Percentiles rank a stretch among this genome's conserved stretches.
phyloP scores from a whole-genome alignment of 2,113 vertebrate species.

The Stegostoma tigrinum region DNA sequence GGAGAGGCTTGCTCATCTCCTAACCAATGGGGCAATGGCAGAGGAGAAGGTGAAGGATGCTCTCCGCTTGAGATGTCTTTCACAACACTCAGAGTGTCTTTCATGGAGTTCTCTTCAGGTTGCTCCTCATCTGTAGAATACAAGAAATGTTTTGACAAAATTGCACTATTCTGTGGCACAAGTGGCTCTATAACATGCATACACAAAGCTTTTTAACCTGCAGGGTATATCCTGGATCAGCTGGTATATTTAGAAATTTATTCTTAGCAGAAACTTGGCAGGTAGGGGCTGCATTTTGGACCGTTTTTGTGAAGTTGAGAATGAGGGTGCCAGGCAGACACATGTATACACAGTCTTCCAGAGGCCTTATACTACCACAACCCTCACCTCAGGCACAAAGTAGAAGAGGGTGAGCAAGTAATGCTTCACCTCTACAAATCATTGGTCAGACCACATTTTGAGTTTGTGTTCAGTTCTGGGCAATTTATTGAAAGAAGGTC shows the following conservation, averaged over 20 bases:
- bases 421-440: too few relatives aligned
- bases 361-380: neutral
- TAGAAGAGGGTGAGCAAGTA: too few relatives aligned
- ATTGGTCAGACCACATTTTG: too few relatives aligned
- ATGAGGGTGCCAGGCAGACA: neutral
- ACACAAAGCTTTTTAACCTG: neutral
- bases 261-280: neutral
- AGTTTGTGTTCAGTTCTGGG: too few relatives aligned
- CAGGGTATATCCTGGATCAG: neutral
- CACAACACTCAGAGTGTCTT: conserved; percentile 59
- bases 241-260: neutral
- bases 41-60: conserved; percentile 68
- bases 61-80: conserved; percentile 64
- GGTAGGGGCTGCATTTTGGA: neutral
- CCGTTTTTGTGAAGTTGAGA: neutral
- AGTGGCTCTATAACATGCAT: neutral
- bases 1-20: conserved; percentile 57
- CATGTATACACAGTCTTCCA: neutral
- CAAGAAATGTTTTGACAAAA: neutral
- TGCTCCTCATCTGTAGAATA: conserved; percentile 72
- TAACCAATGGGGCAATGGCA: conserved; percentile 51
- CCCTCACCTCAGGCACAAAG: too few relatives aligned
- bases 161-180: neutral
- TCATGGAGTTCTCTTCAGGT: conserved; percentile 67
- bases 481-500: too few relatives aligned